Conservation (phyloP, 2,888 invertebrate species). For the Empis livida region DNA sequence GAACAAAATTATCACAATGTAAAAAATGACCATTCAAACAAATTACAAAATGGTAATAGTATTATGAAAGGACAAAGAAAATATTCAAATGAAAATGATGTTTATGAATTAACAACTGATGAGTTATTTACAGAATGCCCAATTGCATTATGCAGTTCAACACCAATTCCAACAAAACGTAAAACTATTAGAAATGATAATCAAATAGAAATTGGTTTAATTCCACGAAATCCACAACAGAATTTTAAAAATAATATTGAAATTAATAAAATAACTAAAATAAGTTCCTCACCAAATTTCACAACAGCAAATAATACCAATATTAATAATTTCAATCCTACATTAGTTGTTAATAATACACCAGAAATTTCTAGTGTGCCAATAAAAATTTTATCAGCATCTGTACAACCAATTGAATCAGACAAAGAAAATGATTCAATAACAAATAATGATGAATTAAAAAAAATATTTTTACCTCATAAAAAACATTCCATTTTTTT, state of each 20-base stretch:
- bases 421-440: not conserved
- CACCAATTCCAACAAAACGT: slow-evolving; percentile 15
- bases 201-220: slow-evolving; percentile 21
- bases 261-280: slow-evolving; percentile 20
- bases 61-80: slow-evolving; percentile 7
- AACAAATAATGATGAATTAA: not conserved
- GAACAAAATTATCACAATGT: slow-evolving; percentile 6
- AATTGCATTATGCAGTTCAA: slow-evolving; percentile 22
- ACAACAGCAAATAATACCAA: slow-evolving; percentile 2
- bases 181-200: slow-evolving; percentile 7
- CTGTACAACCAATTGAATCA: not conserved
- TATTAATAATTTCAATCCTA: slow-evolving; percentile 3
- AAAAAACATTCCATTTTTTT: too few species aligned
- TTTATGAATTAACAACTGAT: not conserved
- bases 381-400: not conserved
- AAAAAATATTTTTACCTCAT: too few species aligned
- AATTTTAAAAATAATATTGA: not conserved
- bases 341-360: not conserved
- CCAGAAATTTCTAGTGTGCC: too few species aligned
- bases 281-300: slow-evolving; percentile 26
- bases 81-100: slow-evolving; percentile 3
- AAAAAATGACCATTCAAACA: slow-evolving; percentile 1
- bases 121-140: slow-evolving; percentile 13
- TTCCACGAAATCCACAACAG: slow-evolving; percentile 18
- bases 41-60: not conserved